These are phyloP conservation scores for Chalcosyrphus nemorum DNA, from an alignment of 2,888 invertebrate genomes.

Conservation along the genomic window DNA sequence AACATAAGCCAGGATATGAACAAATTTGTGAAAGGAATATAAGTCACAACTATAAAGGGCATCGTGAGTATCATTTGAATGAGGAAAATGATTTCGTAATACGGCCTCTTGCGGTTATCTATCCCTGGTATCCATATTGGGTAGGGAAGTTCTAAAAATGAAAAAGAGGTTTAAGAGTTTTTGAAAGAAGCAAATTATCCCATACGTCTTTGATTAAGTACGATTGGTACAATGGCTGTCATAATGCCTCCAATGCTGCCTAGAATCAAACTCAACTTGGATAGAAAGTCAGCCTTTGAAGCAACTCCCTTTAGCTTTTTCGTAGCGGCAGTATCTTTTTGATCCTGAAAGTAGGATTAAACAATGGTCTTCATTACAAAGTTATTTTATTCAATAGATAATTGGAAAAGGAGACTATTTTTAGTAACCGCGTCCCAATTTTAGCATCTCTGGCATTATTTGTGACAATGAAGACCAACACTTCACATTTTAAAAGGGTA, in stretches of 20 bases:
- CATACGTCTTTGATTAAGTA: slow-evolving; percentile 57
- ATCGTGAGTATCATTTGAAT: slow-evolving; percentile 54
- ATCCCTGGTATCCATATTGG: slow-evolving; percentile 47
- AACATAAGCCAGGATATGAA: slow-evolving; percentile 74
- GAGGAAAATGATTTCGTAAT: slow-evolving; percentile 72
- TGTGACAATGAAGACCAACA: no score
- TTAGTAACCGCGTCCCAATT: no score
- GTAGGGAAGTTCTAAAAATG: slow-evolving; percentile 65
- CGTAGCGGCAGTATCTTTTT: neutral
- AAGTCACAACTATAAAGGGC: slow-evolving; percentile 67
- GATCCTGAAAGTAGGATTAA: neutral
- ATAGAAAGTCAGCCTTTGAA: slow-evolving; percentile 20
- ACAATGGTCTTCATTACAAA: no score
- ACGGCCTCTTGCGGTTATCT: slow-evolving; percentile 67
- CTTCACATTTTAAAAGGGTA: no score
- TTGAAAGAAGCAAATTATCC: neutral
- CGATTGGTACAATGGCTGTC: slow-evolving; percentile 52
- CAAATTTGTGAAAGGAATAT: slow-evolving; percentile 74
- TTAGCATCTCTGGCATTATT: no score
- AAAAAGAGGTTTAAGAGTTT: neutral
- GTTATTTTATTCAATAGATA: no score
- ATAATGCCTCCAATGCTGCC: slow-evolving; percentile 29
- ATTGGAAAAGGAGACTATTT: no score
- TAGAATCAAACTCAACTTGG: slow-evolving; percentile 8
- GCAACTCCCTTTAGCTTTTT: neutral